Conservation (phyloP, 37 sponge, comb jelly and placozoan genomes). For the Hexactinellida sp. region DNA sequence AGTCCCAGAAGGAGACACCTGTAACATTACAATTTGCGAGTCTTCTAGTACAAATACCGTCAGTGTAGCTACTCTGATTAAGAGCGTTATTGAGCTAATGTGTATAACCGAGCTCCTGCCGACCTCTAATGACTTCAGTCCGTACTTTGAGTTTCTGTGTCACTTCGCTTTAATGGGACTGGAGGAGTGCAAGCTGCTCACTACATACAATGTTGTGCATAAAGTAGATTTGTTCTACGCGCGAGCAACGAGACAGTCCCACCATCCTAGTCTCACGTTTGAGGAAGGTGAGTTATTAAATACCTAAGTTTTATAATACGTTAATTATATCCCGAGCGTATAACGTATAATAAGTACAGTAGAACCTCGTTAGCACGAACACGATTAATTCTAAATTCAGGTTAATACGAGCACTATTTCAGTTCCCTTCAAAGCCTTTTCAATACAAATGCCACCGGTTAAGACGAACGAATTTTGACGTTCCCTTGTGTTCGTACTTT, state of each 20-base stretch:
- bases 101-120: not conserved
- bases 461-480: no score
- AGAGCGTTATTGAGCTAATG: not conserved
- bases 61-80: not conserved
- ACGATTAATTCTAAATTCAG: no score
- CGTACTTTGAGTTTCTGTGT: not conserved
- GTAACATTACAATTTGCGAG: not conserved
- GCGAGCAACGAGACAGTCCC: not conserved
- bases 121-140: conserved; percentile 4
- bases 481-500: no score
- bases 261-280: not conserved
- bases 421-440: no score
- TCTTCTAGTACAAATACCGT: not conserved
- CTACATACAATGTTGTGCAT: not conserved
- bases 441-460: no score
- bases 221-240: not conserved
- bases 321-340: no score
- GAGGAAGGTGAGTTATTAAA: not conserved
- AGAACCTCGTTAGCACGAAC: no score
- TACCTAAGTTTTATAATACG: no score
- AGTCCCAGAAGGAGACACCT: not conserved
- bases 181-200: not conserved
- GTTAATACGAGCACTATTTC: no score
- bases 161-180: not conserved
- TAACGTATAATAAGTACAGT: no score